Evolutionary conservation across 2,797 vertebrate species (phyloP).

Genomic region (Anolis apletophallus): DNA sequence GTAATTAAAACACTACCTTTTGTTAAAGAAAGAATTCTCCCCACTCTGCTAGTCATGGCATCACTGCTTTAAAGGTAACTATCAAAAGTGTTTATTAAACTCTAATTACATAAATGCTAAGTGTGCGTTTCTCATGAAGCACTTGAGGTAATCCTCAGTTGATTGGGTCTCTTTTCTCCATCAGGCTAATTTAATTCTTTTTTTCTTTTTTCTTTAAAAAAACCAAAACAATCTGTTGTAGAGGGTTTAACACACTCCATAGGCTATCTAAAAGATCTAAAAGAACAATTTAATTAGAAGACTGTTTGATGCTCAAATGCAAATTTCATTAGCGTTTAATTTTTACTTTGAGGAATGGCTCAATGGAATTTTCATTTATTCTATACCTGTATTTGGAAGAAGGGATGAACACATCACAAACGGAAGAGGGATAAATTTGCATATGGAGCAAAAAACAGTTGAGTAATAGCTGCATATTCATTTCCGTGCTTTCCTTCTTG

Average conservation of each 20-base stretch:
- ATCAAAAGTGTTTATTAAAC: conserved; percentile 77
- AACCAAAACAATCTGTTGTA: conserved; percentile 44
- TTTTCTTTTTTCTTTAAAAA: too few relatives aligned
- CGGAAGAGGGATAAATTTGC: conserved; percentile 6
- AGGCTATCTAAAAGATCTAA: conserved; percentile 42
- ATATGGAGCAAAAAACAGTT: background rate
- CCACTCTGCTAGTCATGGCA: conserved; percentile 66
- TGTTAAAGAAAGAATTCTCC: conserved; percentile 65
- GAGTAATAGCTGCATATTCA: conserved; percentile 24
- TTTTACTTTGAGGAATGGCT: conserved; percentile 47
- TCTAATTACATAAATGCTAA: conserved; percentile 71
- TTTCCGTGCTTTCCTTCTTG: background rate
- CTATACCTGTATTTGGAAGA: conserved; percentile 27
- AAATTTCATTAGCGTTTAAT: conserved; percentile 40
- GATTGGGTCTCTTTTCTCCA: conserved; percentile 57
- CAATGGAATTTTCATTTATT: conserved; percentile 39
- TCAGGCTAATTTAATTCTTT: conserved; percentile 59
- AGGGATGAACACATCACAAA: background rate
- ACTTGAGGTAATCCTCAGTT: conserved; percentile 58
- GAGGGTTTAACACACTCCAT: conserved; percentile 53
- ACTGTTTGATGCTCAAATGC: conserved; percentile 51
- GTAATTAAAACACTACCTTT: conserved; percentile 74
- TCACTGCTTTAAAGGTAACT: conserved; percentile 69
- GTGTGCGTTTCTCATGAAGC: conserved; percentile 58
- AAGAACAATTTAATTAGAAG: conserved; percentile 53